These are phyloP conservation scores for Formica exsecta DNA, from an alignment of 1,140 invertebrate species.

Conservation along the genomic window DNA sequence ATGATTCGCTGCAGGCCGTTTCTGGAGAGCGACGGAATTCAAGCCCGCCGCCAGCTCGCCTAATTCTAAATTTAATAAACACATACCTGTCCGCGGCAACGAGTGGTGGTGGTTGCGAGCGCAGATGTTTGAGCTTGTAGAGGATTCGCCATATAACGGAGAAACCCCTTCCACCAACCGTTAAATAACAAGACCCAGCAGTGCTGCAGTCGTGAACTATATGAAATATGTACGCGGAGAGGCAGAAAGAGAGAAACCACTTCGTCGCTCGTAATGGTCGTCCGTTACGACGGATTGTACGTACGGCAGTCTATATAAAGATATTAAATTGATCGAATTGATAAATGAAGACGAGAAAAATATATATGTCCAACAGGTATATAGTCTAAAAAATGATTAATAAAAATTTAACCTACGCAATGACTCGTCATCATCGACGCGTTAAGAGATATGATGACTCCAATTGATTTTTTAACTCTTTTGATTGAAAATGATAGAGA, in stretches of 20 bases:
- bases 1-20: constrained; percentile 66
- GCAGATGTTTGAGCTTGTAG: constrained; percentile 65
- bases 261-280: constrained; percentile 24
- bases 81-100: constrained; percentile 67
- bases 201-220: constrained; percentile 32
- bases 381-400: not conserved
- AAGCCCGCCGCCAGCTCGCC: constrained; percentile 66
- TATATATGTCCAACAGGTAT: no score
- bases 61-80: constrained; percentile 77
- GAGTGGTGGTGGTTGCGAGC: constrained; percentile 15
- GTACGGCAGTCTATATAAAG: constrained; percentile 10
- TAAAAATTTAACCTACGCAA: not conserved
- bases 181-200: constrained; percentile 48
- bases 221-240: constrained; percentile 47
- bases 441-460: not conserved
- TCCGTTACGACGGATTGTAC: constrained; percentile 11
- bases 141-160: constrained; percentile 58
- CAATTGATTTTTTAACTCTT: no score
- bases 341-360: not conserved
- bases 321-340: not conserved
- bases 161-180: constrained; percentile 11
- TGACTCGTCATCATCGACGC: no score
- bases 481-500: no score
- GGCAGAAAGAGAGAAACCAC: no score
- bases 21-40: constrained; percentile 68